Evolutionary conservation across 2,113 vertebrate genomes (phyloP), one percentile per base, ranked within the genome.

Genomic region (Jacana jacana): DNA sequence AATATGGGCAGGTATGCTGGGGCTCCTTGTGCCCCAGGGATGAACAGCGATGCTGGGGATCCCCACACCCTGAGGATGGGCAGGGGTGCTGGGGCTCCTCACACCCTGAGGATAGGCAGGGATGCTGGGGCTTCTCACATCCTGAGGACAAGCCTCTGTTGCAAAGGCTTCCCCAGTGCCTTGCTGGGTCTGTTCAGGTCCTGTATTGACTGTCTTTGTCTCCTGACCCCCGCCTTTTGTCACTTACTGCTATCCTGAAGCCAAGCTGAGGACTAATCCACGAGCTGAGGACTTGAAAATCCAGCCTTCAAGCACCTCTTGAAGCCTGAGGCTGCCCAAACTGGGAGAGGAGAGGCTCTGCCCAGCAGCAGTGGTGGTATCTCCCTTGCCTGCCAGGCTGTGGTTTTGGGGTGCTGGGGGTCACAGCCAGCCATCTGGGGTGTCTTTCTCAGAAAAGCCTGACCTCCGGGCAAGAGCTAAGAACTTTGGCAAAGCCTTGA

Each of bases 171-270:
- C 22, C 54, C 60, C 19, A 7, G 4, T 6, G 12, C 17, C 58
- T 66, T 2, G 2, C 25, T 2, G 3, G 23, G 7, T 44, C 60
- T 7, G 2, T 27, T 44, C 8, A 1, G 13, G 28, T 71, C 75
- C 64, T 8, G 7, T 17, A 5, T 35, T 31, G 33, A 22, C 14
- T 6, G 1, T 9, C 42, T 69, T 31, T 63, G 30, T 42, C 30
- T 72, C 27, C 52, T 12, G 9, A 17, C 2, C 17, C n/a, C 6
- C n/a, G n/a, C 2, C 0, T 35, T 46, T 22, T 28, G 31, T 12
- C 33, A 35, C 28, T 61, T 72, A 22, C 57, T 37, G 3, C 84
- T 44, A 24, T 28, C 30, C 46, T 9, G 4, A 77, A 81, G 22
- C 61, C 0, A 3, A 63, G 33, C 48, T 52, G 39, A 28, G n/a